Evolutionary conservation across 2,888 invertebrate species (phyloP), one percentile per base, ranked within the genome.

Genomic region (Abrostola tripartita): DNA sequence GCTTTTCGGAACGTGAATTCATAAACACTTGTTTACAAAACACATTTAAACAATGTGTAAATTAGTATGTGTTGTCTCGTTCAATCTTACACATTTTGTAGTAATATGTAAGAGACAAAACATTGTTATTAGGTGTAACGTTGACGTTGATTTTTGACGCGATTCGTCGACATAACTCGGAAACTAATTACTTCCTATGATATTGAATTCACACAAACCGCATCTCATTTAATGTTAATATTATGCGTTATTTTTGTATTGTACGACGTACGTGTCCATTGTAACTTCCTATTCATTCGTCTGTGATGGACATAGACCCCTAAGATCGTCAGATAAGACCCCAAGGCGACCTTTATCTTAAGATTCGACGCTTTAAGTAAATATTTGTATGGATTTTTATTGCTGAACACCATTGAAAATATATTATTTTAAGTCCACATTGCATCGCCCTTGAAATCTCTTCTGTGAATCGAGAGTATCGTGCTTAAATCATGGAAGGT

Each of bases 121-220:
- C 57, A 36, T 56, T 24, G 24, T 24, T 24, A 24, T 24, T 24
- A 24, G 24, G 24, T 24, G 24, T 24, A 24, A 4, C 24, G 24
- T 24, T 24, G 1, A 2, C 24, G 24, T 24, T 24, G 24, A 76
- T 57, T 61, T 42, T 58, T 52, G 6, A 52, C 37, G 14, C 38
- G 55, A 50, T 71, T 68, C 54, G 55, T 53, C 59, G 49, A 52
- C 54, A 74, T 79, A 71, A 67, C 78, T 74, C 53, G 42, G 54
- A 54, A 69, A 61, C 40, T 75, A 79, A 80, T 71, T 71, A 79
- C 76, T 79, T 79, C 79, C 81, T 70, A 59, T 72, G 52, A 74
- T 68, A 70, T 71, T 72, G 49, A 69, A 72, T 74, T 61, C 68
- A 69, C 59, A 77, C 66, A 72, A 75, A 72, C 63, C 52, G 61